Evolutionary conservation across 2,797 vertebrate species (phyloP), one percentile per base, ranked within the genome.

Genomic region (Sylvilagus floridanus): DNA sequence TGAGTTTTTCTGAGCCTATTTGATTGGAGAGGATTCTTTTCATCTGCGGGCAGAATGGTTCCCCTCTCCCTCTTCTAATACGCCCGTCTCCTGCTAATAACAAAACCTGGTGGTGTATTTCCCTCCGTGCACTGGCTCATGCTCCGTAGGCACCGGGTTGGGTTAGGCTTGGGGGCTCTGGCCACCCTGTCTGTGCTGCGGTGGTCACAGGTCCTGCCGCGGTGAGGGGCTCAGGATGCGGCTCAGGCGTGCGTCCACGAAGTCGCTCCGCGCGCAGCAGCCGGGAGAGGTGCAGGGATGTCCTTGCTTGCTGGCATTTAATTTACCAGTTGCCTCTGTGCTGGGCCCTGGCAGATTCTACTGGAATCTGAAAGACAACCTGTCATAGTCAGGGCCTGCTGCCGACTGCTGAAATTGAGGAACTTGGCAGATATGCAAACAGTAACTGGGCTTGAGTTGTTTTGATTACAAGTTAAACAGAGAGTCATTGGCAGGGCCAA

Each of bases 391-490:
- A 96, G 97, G 98, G 98, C 98, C 98, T 98, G 98, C 98, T 98
- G 98, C 98, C 98, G 98, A 98, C 98, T 98, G 98, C 98, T 98
- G 98, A 98, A 98, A 98, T 98, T 98, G 98, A 98, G 98, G 98
- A 98, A 97, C 98, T 98, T 99, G 98, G 98, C 98, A 98, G 98
- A 97, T 98, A 98, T 97, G 98, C 98, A 98, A 98, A 99, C 98
- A 98, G 98, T 98, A 98, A 98, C 98, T 98, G 98, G 98, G 98
- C 98, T 99, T 98, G 98, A 98, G 98, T 98, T 99, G 98, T 98
- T 99, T 98, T 99, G 98, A 99, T 99, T 99, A 98, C 98, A 98
- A 98, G 98, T 98, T 99, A 99, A 99, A 98, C 98, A 98, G 98
- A 98, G 98, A 98, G 98, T 98, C 98, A 98, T 98, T 98, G 98